Percentiles rank a stretch among this genome's conserved stretches.
phyloP scores from a whole-genome alignment of 1,140 invertebrate species.

The Drosophila nasuta region DNA sequence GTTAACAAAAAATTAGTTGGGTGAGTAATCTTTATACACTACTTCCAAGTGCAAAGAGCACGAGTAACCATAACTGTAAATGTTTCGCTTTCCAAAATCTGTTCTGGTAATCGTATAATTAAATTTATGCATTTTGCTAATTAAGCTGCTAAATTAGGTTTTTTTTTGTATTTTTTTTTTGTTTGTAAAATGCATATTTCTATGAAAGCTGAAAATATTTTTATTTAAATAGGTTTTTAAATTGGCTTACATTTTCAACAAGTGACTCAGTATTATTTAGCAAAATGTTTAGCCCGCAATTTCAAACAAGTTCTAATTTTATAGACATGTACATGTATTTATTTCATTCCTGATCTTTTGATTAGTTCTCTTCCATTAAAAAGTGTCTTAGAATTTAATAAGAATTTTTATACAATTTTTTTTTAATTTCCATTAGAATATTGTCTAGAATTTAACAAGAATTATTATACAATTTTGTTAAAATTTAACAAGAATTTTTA shows the following conservation, averaged over 20 bases:
- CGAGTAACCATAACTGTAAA: conserved; percentile 33
- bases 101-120: conserved; percentile 42
- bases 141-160: conserved; percentile 51
- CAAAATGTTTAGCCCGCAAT: background rate
- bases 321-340: background rate
- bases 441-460: background rate
- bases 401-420: too few species aligned
- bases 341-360: background rate
- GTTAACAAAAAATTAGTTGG: conserved; percentile 56
- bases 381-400: background rate
- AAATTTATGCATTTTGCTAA: conserved; percentile 38
- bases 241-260: background rate
- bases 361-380: background rate
- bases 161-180: background rate
- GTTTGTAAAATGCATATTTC: background rate
- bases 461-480: background rate
- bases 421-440: too few species aligned
- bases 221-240: background rate
- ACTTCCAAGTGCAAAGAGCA: conserved; percentile 38
- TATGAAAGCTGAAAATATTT: background rate
- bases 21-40: conserved; percentile 62
- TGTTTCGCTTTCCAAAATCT: conserved; percentile 62
- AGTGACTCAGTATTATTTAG: conserved; percentile 14
- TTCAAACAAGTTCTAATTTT: background rate
- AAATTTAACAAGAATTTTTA: background rate